Conservation (phyloP, 2,888 invertebrate species). For the Caenorhabditis auriculariae region DNA sequence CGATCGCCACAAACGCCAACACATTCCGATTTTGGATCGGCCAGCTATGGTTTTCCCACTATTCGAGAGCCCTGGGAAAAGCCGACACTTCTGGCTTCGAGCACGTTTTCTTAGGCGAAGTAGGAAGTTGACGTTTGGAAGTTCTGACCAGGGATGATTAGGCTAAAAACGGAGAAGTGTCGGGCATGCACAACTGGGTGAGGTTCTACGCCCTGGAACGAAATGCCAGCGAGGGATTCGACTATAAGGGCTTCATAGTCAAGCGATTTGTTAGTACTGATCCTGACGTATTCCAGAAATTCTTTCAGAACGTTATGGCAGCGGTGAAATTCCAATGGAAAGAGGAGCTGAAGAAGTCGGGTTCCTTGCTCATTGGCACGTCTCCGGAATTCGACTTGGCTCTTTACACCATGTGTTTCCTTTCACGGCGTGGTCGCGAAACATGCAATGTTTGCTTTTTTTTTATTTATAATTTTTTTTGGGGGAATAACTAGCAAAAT, state of each 20-base stretch:
- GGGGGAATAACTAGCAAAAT: background rate
- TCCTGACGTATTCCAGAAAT: background rate
- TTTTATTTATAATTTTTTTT: no score
- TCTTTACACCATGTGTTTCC: conserved; percentile 83
- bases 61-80: conserved; percentile 74
- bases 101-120: conserved; percentile 86
- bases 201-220: conserved; percentile 75
- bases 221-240: conserved; percentile 68
- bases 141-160: conserved; percentile 7
- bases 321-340: conserved; percentile 53
- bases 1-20: conserved; percentile 41
- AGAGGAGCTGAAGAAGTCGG: conserved; percentile 43
- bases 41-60: conserved; percentile 72
- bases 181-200: conserved; percentile 83
- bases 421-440: conserved; percentile 75
- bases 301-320: conserved; percentile 53
- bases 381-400: conserved; percentile 90
- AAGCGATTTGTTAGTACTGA: conserved; percentile 52
- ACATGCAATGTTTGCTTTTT: conserved; percentile 54
- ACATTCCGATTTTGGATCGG: conserved; percentile 46
- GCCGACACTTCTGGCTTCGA: conserved; percentile 88
- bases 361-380: conserved; percentile 58
- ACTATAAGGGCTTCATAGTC: conserved; percentile 60
- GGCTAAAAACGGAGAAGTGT: conserved; percentile 75
- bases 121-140: conserved; percentile 57